Evolutionary conservation across 2,888 invertebrate genomes (phyloP).

Genomic region (Amitus sp.): DNA sequence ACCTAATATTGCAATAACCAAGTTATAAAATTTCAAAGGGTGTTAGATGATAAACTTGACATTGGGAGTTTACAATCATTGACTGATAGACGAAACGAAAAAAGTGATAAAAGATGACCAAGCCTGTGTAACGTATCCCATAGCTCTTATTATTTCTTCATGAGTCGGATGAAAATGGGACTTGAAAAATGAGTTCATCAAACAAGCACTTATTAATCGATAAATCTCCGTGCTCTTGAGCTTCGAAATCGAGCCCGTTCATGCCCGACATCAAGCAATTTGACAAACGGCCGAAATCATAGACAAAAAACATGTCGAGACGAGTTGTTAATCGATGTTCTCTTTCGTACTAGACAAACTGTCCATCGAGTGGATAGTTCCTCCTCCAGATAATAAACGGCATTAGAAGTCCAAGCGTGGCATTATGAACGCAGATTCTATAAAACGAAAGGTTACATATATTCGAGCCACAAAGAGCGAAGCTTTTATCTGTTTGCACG

Average conservation of each 20-base stretch:
- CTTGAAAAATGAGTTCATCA: not conserved
- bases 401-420: too few species aligned
- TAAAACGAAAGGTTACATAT: slow-evolving; percentile 22
- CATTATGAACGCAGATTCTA: slow-evolving; percentile 1
- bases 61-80: not conserved
- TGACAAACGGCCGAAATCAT: not conserved
- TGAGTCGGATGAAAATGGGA: not conserved
- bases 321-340: not conserved
- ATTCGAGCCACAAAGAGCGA: slow-evolving; percentile 19
- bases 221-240: not conserved
- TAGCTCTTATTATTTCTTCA: slow-evolving; percentile 1
- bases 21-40: too few species aligned
- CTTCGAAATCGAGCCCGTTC: not conserved
- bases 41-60: too few species aligned
- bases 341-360: not conserved
- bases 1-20: too few species aligned
- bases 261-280: not conserved
- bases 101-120: not conserved
- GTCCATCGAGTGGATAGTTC: slow-evolving; percentile 13
- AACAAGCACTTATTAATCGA: slow-evolving; percentile 2
- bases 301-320: not conserved
- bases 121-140: too few species aligned
- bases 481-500: slow-evolving; percentile 31
- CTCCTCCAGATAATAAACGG: too few species aligned
- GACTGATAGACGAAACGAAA: slow-evolving; percentile 3